A percentile compares a stretch with the other conserved stretches of the same genome.
These are phyloP conservation scores for Micromussa lordhowensis DNA, from an alignment of 92 coral and sea anemone genomes.

Conservation along the genomic window DNA sequence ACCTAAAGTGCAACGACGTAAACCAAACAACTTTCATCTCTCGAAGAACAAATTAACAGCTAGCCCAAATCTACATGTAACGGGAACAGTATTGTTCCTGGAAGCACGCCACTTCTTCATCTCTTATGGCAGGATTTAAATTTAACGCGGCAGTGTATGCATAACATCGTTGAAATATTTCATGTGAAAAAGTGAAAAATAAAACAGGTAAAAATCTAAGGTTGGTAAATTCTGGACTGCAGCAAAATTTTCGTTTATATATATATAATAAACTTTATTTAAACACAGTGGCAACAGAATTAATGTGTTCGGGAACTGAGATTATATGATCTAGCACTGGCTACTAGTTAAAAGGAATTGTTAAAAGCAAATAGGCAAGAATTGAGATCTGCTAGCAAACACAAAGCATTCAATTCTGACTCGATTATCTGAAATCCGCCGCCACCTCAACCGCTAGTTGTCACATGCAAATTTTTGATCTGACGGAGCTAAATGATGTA, in stretches of 20 bases:
- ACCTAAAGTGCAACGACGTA: background rate
- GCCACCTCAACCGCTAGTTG: background rate
- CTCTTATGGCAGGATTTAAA: background rate
- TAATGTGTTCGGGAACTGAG: background rate
- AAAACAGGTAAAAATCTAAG: background rate
- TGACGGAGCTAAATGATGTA: background rate
- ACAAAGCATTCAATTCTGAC: background rate
- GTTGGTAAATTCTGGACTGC: background rate
- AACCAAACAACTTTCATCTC: background rate
- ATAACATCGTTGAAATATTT: background rate
- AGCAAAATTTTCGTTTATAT: too few relatives aligned
- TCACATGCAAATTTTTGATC: background rate
- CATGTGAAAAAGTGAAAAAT: background rate
- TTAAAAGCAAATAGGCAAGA: background rate
- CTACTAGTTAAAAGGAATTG: background rate
- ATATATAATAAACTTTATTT: too few relatives aligned
- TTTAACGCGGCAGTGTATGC: background rate
- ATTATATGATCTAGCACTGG: background rate
- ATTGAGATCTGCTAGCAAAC: background rate
- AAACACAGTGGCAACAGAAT: too few relatives aligned
- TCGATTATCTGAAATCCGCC: background rate
- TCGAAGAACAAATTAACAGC: background rate
- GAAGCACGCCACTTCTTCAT: background rate
- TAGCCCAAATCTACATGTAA: background rate
- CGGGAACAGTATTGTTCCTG: background rate